Evolutionary conservation across 1,140 invertebrate genomes (phyloP).

Genomic region (Drosophila fuyamai): DNA sequence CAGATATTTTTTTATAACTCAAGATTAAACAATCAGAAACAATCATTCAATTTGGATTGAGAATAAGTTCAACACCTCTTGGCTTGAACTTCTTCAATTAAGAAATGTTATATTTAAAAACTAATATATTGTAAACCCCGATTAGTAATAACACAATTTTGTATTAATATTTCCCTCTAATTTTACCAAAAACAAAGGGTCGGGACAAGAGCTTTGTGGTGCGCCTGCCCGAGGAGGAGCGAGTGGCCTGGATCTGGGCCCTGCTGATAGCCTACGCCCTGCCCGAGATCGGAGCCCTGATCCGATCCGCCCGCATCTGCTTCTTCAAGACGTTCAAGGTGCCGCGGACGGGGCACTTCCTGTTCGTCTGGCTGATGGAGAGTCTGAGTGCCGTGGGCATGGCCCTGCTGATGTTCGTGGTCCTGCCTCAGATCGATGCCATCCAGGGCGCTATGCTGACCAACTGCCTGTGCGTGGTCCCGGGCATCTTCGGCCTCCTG

Average conservation of each 20-base stretch:
- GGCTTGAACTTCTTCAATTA: no score
- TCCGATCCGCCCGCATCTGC: slow-evolving; percentile 94
- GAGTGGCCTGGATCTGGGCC: slow-evolving; percentile 97
- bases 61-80: no score
- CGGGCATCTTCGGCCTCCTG: slow-evolving; percentile 89
- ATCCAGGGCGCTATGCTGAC: slow-evolving; percentile 97
- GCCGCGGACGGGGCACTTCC: slow-evolving; percentile 79
- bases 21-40: no score
- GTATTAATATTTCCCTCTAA: neutral
- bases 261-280: slow-evolving; percentile 94
- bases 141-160: neutral
- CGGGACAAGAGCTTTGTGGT: slow-evolving; percentile 93
- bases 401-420: slow-evolving; percentile 92
- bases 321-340: slow-evolving; percentile 93
- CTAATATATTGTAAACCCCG: no score
- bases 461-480: slow-evolving; percentile 96
- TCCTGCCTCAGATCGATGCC: slow-evolving; percentile 95
- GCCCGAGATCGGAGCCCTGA: slow-evolving; percentile 94
- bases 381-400: slow-evolving; percentile 94
- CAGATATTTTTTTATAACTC: no score
- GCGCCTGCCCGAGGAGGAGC: slow-evolving; percentile 91
- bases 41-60: no score
- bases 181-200: slow-evolving; percentile 85
- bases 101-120: no score
- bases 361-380: slow-evolving; percentile 91